Conservation (phyloP, 2,797 vertebrate genomes). For the Fistularia commersonii region DNA sequence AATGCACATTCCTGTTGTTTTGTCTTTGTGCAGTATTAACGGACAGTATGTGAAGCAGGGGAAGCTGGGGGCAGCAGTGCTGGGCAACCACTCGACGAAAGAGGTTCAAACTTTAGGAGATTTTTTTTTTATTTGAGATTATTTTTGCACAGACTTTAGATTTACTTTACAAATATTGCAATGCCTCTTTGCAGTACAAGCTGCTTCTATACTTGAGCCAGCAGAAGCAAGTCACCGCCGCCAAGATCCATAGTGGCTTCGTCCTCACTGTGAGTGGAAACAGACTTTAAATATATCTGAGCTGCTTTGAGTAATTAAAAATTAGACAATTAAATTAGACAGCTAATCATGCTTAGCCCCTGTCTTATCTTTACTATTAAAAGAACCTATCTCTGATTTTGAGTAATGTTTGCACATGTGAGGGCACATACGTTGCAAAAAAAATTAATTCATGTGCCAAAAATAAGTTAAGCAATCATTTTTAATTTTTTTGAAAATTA, state of each 20-base stretch:
- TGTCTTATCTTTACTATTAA: too few species aligned
- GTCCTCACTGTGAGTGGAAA: constrained; percentile 81
- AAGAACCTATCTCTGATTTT: too few species aligned
- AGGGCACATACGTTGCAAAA: too few species aligned
- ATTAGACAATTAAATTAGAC: too few species aligned
- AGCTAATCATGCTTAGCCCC: too few species aligned
- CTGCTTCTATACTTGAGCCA: constrained; percentile 91
- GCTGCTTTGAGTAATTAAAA: too few species aligned
- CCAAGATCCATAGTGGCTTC: constrained; percentile 85
- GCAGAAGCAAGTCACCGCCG: constrained; percentile 86
- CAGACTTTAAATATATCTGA: too few species aligned
- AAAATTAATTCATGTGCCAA: too few species aligned
- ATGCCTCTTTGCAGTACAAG: constrained; percentile 81
- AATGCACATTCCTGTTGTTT: constrained; percentile 14
- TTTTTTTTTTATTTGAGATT: constrained; percentile 31
- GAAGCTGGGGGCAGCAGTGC: constrained; percentile 90
- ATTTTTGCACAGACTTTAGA: constrained; percentile 16
- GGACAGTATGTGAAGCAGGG: constrained; percentile 93
- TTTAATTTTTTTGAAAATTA: too few species aligned
- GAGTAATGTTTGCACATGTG: too few species aligned
- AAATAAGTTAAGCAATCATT: too few species aligned
- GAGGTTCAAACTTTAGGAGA: constrained; percentile 76
- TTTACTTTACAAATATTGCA: constrained; percentile 10
- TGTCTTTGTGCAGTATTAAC: constrained; percentile 75
- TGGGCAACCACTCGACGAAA: constrained; percentile 83